Conservation (phyloP, 2,888 invertebrate species). For the Orthosia incerta region DNA sequence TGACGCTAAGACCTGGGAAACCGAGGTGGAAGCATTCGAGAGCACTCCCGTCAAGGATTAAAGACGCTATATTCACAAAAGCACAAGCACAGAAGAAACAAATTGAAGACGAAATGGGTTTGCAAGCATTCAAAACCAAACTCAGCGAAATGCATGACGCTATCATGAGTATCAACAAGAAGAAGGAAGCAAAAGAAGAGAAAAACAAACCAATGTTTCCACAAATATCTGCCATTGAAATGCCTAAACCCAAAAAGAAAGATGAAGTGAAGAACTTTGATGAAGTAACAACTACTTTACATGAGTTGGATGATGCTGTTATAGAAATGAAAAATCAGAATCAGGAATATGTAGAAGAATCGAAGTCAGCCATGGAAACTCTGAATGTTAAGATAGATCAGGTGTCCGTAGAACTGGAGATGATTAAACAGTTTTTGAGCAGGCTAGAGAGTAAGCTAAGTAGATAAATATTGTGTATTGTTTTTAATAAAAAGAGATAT, state of each 20-base stretch:
- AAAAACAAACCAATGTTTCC: conserved; percentile 31
- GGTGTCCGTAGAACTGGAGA: conserved; percentile 81
- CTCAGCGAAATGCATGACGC: conserved; percentile 83
- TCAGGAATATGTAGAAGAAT: conserved; percentile 72
- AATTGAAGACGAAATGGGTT: conserved; percentile 79
- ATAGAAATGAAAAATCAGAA: conserved; percentile 78
- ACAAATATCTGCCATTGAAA: conserved; percentile 42
- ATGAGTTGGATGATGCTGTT: conserved; percentile 79
- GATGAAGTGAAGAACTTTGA: conserved; percentile 63
- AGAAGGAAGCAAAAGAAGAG: conserved; percentile 58
- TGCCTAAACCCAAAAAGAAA: conserved; percentile 64
- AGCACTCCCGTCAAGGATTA: conserved; percentile 80
- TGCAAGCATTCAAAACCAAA: conserved; percentile 77
- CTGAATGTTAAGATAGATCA: conserved; percentile 84
- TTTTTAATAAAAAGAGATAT: conserved; percentile 36
- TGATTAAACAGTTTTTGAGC: conserved; percentile 79
- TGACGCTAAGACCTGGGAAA: conserved; percentile 84
- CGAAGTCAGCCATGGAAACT: conserved; percentile 75
- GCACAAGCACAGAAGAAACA: conserved; percentile 83
- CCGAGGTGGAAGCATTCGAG: conserved; percentile 78
- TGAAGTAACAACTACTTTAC: conserved; percentile 79
- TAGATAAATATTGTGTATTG: conserved; percentile 32
- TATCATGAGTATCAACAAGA: conserved; percentile 73
- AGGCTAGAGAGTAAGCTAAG: conserved; percentile 82
- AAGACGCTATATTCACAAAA: conserved; percentile 84